These are phyloP conservation scores for Microctenopoma stevenorrisi DNA, from an alignment of 2,797 vertebrate species.

Conservation along the genomic window DNA sequence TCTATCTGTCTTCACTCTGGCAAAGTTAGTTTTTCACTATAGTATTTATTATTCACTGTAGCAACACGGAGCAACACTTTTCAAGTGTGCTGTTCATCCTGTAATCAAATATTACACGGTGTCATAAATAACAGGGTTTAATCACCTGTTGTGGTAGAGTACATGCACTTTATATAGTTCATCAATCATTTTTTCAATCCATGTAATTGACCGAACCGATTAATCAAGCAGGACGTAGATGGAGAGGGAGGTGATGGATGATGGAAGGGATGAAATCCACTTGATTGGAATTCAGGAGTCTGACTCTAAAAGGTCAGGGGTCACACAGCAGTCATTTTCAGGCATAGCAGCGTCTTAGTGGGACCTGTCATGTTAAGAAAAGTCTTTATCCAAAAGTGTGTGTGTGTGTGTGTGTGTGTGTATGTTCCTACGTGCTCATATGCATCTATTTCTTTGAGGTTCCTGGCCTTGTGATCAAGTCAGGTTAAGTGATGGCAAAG, in stretches of 20 bases:
- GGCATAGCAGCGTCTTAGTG: slow-evolving; percentile 34
- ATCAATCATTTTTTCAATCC: slow-evolving; percentile 72
- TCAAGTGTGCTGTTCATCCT: slow-evolving; percentile 18
- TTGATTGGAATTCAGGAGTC: slow-evolving; percentile 78
- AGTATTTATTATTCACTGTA: slow-evolving; percentile 4
- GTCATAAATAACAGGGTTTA: slow-evolving; percentile 40
- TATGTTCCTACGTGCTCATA: slow-evolving; percentile 5
- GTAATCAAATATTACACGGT: slow-evolving; percentile 24
- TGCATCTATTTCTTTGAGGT: slow-evolving; percentile 41
- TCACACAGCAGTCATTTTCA: slow-evolving; percentile 59
- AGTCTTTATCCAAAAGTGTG: slow-evolving; percentile 37
- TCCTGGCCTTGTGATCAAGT: slow-evolving; percentile 64
- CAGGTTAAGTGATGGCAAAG: slow-evolving; percentile 73
- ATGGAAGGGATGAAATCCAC: slow-evolving; percentile 11
- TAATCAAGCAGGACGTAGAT: slow-evolving; percentile 47
- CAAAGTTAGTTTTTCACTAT: background rate
- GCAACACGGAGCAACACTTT: slow-evolving; percentile 8
- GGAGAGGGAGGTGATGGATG: slow-evolving; percentile 65
- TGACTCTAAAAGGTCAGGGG: slow-evolving; percentile 75
- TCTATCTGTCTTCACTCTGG: background rate
- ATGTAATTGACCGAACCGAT: slow-evolving; percentile 68
- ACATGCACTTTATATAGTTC: slow-evolving; percentile 35
- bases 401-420: slow-evolving; percentile 14
- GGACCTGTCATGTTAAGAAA: slow-evolving; percentile 36
- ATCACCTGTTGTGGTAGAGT: slow-evolving; percentile 25